Evolutionary conservation across 2,888 invertebrate genomes (phyloP).

Genomic region (Entomobrya proxima): DNA sequence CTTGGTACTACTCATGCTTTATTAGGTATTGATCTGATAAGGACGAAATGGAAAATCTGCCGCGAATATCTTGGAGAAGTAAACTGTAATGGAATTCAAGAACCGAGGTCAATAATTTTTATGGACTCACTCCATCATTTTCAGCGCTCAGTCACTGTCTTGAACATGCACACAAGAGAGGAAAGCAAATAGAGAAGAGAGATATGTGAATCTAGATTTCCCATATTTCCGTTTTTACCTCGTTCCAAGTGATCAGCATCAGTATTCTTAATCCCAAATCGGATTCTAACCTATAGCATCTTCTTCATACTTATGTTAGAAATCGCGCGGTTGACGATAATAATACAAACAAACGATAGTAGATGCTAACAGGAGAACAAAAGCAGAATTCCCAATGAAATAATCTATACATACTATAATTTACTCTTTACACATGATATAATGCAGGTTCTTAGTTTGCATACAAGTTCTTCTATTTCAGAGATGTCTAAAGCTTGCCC

Average conservation of each 20-base stretch:
- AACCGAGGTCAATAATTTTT: constrained; percentile 66
- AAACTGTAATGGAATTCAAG: constrained; percentile 42
- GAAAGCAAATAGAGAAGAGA: background rate
- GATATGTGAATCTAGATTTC: background rate
- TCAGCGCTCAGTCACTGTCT: constrained; percentile 49
- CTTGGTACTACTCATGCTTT: background rate
- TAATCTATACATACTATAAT: too few relatives aligned
- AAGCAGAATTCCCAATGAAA: too few relatives aligned
- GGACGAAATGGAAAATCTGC: constrained; percentile 6
- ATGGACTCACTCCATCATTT: constrained; percentile 61
- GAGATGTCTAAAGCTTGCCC: too few relatives aligned
- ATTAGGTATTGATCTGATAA: constrained; percentile 10
- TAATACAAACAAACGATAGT: background rate
- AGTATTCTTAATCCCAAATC: background rate
- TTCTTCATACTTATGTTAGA: background rate
- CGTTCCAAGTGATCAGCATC: background rate
- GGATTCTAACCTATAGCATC: background rate
- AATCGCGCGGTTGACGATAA: background rate
- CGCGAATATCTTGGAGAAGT: background rate
- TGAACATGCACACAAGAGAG: background rate
- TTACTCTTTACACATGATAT: too few relatives aligned
- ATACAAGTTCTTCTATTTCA: too few relatives aligned
- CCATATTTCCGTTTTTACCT: background rate
- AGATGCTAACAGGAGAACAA: too few relatives aligned
- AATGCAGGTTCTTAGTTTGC: too few relatives aligned